phyloP scores from a whole-genome alignment of 2,797 vertebrate species.

The Helarctos malayanus region DNA sequence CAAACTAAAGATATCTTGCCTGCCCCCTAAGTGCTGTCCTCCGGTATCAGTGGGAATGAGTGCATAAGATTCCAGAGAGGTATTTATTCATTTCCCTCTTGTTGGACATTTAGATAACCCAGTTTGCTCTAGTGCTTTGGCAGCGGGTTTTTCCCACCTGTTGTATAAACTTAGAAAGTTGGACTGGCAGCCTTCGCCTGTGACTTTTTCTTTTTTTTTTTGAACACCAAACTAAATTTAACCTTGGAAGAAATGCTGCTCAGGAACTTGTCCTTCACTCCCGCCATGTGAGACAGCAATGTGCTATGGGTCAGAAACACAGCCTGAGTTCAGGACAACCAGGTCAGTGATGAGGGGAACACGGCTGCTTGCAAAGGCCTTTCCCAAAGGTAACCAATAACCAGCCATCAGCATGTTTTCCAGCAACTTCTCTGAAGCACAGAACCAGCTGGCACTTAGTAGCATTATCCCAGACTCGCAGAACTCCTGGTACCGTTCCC shows the following conservation, averaged over 20 bases:
- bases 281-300: background rate
- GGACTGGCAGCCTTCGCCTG: background rate
- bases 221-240: conserved; percentile 27
- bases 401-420: background rate
- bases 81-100: background rate
- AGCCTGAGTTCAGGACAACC: background rate
- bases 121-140: background rate
- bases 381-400: background rate
- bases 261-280: background rate
- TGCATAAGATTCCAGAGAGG: background rate
- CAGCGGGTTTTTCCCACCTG: background rate
- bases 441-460: background rate
- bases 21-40: background rate
- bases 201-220: background rate
- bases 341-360: rapidly evolving
- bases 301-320: background rate
- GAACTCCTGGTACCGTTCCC: background rate
- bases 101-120: background rate
- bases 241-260: background rate
- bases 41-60: background rate
- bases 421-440: background rate
- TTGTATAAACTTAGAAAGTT: conserved; percentile 58
- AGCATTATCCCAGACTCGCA: background rate
- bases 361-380: background rate
- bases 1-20: background rate